phyloP scores from a whole-genome alignment of 2,888 invertebrate genomes.

The Xanthorhoe spadicearia region DNA sequence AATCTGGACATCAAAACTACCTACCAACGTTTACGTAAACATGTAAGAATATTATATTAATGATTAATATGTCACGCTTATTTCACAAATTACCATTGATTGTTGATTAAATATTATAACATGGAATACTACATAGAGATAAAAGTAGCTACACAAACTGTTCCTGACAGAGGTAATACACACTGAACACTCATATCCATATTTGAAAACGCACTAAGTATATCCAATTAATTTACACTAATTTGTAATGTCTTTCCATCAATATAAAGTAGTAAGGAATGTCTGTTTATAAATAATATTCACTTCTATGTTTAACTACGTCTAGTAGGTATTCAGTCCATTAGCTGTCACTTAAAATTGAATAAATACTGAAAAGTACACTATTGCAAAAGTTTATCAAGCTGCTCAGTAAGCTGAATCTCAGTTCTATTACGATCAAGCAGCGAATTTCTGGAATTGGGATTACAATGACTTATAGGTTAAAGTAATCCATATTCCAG shows the following conservation, averaged over 20 bases:
- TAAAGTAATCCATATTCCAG: constrained; percentile 46
- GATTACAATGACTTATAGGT: constrained; percentile 39
- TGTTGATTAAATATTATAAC: constrained; percentile 22
- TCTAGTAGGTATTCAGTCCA: constrained; percentile 21
- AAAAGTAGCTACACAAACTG: not conserved
- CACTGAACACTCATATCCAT: constrained; percentile 14
- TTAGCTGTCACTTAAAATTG: constrained; percentile 25
- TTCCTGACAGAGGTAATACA: constrained; percentile 8
- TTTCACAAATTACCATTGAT: constrained; percentile 10
- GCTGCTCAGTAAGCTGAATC: constrained; percentile 36
- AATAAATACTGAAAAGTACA: constrained; percentile 24
- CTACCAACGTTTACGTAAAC: constrained; percentile 17
- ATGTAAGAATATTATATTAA: constrained; percentile 11
- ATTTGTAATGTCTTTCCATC: constrained; percentile 2
- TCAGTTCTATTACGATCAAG: constrained; percentile 39
- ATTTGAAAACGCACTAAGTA: constrained; percentile 1
- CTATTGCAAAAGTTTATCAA: constrained; percentile 33
- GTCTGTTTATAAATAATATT: constrained; percentile 7
- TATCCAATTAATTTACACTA: not conserved
- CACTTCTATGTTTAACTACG: constrained; percentile 19
- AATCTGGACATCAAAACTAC: constrained; percentile 18
- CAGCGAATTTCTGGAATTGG: constrained; percentile 31
- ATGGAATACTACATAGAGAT: constrained; percentile 14
- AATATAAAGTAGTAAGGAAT: constrained; percentile 13
- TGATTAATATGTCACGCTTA: constrained; percentile 7